phyloP scores from a whole-genome alignment of 2,888 invertebrate species.

The Aromia moschata region DNA sequence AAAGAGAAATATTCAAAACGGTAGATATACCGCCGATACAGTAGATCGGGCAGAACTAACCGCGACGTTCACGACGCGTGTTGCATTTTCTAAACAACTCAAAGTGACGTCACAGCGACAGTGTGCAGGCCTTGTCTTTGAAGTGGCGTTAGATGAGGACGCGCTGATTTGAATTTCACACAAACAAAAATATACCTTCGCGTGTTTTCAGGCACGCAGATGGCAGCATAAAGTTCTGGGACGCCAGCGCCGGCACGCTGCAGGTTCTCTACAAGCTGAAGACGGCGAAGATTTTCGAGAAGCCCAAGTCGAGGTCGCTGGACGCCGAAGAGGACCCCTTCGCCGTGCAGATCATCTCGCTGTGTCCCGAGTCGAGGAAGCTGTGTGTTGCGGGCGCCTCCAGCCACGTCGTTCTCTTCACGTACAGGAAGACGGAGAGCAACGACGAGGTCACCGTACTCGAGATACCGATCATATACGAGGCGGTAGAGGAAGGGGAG shows the following conservation, averaged over 20 bases:
- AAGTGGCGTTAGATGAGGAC: background rate
- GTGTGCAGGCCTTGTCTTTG: background rate
- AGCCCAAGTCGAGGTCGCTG: conserved; percentile 72
- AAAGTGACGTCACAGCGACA: too few species aligned
- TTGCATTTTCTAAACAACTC: too few species aligned
- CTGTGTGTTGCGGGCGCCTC: conserved; percentile 92
- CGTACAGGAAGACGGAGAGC: conserved; percentile 92
- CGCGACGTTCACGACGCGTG: too few species aligned
- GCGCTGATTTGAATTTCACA: background rate
- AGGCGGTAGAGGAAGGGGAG: conserved; percentile 81
- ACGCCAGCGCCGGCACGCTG: conserved; percentile 94
- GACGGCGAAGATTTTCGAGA: conserved; percentile 91
- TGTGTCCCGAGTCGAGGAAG: conserved; percentile 92
- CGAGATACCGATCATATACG: conserved; percentile 89
- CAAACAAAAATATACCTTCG: conserved; percentile 1
- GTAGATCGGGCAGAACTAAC: too few species aligned
- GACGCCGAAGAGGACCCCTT: conserved; percentile 87
- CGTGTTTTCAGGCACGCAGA: conserved; percentile 88
- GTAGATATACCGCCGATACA: too few species aligned
- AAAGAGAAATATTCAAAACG: too few species aligned
- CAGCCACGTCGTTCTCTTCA: conserved; percentile 94
- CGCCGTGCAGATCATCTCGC: conserved; percentile 86
- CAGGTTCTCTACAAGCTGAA: conserved; percentile 98
- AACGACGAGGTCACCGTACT: conserved; percentile 72
- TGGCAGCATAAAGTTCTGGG: conserved; percentile 99